Evolutionary conservation across 2,113 vertebrate species (phyloP).

Genomic region (Pongo pygmaeus): DNA sequence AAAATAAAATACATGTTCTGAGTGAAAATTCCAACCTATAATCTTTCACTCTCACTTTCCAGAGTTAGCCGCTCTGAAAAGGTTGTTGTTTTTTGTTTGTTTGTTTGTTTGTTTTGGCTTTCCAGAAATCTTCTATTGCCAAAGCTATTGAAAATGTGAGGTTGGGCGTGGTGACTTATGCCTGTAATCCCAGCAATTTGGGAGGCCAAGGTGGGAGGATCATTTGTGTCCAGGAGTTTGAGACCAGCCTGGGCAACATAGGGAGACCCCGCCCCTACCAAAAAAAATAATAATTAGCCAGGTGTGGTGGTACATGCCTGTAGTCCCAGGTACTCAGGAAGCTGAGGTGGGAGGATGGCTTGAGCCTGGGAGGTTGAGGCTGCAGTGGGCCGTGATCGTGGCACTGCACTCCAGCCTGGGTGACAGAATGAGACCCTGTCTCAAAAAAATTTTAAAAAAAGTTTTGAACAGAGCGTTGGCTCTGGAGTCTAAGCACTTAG

Average conservation of each 20-base stretch:
- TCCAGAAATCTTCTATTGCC: neutral
- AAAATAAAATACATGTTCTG: neutral
- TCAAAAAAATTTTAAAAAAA: neutral
- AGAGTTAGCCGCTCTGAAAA: neutral
- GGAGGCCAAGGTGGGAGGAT: neutral
- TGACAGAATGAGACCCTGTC: neutral
- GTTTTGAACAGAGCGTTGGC: neutral
- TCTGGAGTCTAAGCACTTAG: neutral
- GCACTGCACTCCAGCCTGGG: neutral
- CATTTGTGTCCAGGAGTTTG: neutral
- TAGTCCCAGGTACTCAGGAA: neutral
- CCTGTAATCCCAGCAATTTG: neutral
- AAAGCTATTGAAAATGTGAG: neutral
- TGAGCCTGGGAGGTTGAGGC: neutral
- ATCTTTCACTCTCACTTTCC: neutral
- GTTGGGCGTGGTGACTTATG: neutral
- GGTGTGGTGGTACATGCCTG: neutral
- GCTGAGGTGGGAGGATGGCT: neutral
- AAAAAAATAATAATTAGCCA: neutral
- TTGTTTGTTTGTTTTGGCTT: neutral
- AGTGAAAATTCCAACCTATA: neutral
- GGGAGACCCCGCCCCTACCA: neutral
- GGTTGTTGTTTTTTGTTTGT: neutral
- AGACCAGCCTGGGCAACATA: neutral
- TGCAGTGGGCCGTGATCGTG: neutral